Evolutionary conservation across 2,113 vertebrate genomes (phyloP).

Genomic region (Dicerorhinus sumatrensis): DNA sequence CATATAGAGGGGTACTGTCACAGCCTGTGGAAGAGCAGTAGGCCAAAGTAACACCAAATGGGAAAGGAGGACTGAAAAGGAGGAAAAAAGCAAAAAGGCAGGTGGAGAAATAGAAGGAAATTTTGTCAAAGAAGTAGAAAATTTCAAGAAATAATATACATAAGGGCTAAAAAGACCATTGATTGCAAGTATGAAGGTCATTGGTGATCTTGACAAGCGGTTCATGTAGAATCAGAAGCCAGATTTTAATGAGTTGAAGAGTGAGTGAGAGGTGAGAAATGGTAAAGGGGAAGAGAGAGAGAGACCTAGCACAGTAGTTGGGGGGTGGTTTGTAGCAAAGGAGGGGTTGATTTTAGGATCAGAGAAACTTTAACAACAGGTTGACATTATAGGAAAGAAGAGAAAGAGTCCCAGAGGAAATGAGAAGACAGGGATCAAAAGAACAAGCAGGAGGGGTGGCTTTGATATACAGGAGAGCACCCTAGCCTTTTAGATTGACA

Average conservation of each 20-base stretch:
- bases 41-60: background rate
- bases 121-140: background rate
- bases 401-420: background rate
- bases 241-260: background rate
- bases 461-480: background rate
- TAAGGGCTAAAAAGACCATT: background rate
- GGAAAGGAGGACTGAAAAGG: background rate
- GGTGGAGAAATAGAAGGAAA: background rate
- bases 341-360: background rate
- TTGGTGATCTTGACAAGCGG: background rate
- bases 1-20: background rate
- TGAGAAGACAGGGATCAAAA: background rate
- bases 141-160: background rate
- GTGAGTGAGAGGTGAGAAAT: background rate
- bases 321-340: background rate
- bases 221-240: background rate
- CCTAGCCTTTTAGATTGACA: background rate
- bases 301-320: background rate
- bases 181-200: background rate
- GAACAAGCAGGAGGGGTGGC: background rate
- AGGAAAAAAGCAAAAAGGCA: background rate
- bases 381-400: background rate
- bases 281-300: background rate
- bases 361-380: background rate
- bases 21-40: background rate